These are phyloP conservation scores for Hesperia comma DNA, from an alignment of 2,888 invertebrate species.

Conservation along the genomic window DNA sequence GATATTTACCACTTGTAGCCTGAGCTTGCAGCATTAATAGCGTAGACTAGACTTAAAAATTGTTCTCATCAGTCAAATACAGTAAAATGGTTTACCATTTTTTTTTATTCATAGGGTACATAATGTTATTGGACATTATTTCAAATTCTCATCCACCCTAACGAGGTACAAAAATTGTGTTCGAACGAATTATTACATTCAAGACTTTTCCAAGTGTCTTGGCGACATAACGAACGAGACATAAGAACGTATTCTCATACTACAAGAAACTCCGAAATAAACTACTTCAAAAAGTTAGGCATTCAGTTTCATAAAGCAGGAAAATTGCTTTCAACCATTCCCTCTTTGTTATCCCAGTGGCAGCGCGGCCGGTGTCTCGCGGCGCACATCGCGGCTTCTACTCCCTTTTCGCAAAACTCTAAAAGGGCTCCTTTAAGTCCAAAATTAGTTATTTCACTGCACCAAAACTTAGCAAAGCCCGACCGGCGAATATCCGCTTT, in stretches of 20 bases:
- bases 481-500: constrained; percentile 59
- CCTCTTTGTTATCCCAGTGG: constrained; percentile 21
- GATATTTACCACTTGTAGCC: too few relatives aligned
- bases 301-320: constrained; percentile 18
- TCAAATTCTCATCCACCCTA: too few relatives aligned
- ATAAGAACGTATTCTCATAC: background rate
- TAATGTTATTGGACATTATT: too few relatives aligned
- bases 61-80: too few relatives aligned
- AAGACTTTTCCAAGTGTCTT: background rate
- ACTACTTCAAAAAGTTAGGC: constrained; percentile 8
- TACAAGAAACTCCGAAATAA: background rate
- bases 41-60: too few relatives aligned
- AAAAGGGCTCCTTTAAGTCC: constrained; percentile 45
- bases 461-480: constrained; percentile 43
- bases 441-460: constrained; percentile 45
- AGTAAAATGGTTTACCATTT: too few relatives aligned
- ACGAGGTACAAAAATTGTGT: too few relatives aligned
- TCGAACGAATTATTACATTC: background rate
- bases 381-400: background rate
- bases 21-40: too few relatives aligned
- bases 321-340: constrained; percentile 15
- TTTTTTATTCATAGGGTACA: too few relatives aligned
- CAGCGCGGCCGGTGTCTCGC: background rate
- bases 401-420: constrained; percentile 41
- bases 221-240: too few relatives aligned